phyloP scores from a whole-genome alignment of 2,888 invertebrate genomes.

The Chrysotoxum bicinctum region DNA sequence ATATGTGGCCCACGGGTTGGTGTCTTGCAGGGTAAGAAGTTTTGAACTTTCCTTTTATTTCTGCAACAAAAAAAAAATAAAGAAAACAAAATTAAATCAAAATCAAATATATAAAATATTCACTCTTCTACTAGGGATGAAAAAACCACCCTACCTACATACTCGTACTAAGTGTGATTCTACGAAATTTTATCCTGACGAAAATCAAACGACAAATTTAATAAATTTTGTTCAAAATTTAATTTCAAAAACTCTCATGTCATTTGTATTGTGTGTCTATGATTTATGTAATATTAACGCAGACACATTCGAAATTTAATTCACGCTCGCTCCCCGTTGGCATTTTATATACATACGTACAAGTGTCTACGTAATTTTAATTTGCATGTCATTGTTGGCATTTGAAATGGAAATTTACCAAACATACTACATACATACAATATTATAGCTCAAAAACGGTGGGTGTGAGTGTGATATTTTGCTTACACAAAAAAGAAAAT shows the following conservation, averaged over 20 bases:
- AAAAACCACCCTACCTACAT: neutral
- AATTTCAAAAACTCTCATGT: constrained; percentile 45
- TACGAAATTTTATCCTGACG: neutral
- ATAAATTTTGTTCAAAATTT: constrained; percentile 45
- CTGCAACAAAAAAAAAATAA: constrained; percentile 82
- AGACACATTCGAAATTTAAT: neutral
- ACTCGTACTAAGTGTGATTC: neutral
- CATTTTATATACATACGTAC: neutral
- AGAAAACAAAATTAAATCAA: neutral
- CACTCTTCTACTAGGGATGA: neutral
- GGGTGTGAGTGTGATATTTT: neutral
- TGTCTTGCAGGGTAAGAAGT: constrained; percentile 91
- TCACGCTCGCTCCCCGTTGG: neutral
- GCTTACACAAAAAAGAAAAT: neutral
- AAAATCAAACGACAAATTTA: constrained; percentile 35
- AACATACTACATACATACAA: neutral
- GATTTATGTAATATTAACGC: constrained; percentile 39
- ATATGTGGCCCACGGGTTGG: constrained; percentile 84
- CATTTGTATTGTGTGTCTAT: neutral
- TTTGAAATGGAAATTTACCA: constrained; percentile 59
- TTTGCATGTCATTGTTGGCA: constrained; percentile 64
- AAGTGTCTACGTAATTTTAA: constrained; percentile 42
- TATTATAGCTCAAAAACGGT: neutral
- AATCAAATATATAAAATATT: neutral
- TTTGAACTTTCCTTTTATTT: constrained; percentile 93